These are phyloP conservation scores for Tribolium freemani DNA, from an alignment of 2,888 invertebrate species.

Conservation along the genomic window DNA sequence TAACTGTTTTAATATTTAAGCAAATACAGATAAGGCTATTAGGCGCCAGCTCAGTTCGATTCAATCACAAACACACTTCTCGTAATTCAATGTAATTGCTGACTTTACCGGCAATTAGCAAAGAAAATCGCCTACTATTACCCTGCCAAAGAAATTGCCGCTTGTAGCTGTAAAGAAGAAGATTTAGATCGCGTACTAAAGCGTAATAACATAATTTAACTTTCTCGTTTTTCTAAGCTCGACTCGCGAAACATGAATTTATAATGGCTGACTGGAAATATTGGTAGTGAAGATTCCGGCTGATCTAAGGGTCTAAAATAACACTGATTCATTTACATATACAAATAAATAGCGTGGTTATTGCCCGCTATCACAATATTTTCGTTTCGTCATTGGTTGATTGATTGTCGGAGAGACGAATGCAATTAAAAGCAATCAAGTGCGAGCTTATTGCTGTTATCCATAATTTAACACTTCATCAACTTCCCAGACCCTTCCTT, in stretches of 20 bases:
- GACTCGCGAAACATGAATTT: slow-evolving; percentile 14
- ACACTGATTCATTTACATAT: slow-evolving; percentile 19
- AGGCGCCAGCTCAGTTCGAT: slow-evolving; percentile 1
- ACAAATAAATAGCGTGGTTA: slow-evolving; percentile 14
- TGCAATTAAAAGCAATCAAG: slow-evolving; percentile 31
- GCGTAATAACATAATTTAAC: slow-evolving; percentile 17
- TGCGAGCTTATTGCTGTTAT: slow-evolving; percentile 29
- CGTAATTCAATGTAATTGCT: slow-evolving; percentile 4
- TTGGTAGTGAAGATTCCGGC: neutral
- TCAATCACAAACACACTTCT: slow-evolving; percentile 6
- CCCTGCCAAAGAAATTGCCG: slow-evolving; percentile 13
- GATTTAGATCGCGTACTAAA: slow-evolving; percentile 12
- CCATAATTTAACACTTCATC: slow-evolving; percentile 48
- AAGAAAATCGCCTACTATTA: slow-evolving; percentile 1
- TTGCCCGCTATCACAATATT: slow-evolving; percentile 11
- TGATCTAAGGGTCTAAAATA: neutral
- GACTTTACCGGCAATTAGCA: neutral
- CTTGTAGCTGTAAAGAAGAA: slow-evolving; percentile 18
- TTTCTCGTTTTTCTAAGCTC: slow-evolving; percentile 4
- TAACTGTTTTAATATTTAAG: neutral
- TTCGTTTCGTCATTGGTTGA: slow-evolving; percentile 11
- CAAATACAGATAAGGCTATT: slow-evolving; percentile 9
- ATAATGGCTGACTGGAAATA: slow-evolving; percentile 13
- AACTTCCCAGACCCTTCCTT: slow-evolving; percentile 14
- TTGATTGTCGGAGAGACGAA: slow-evolving; percentile 27